These are phyloP conservation scores for Metacarcinus magister DNA, from an alignment of 2,888 invertebrate species.

Conservation along the genomic window DNA sequence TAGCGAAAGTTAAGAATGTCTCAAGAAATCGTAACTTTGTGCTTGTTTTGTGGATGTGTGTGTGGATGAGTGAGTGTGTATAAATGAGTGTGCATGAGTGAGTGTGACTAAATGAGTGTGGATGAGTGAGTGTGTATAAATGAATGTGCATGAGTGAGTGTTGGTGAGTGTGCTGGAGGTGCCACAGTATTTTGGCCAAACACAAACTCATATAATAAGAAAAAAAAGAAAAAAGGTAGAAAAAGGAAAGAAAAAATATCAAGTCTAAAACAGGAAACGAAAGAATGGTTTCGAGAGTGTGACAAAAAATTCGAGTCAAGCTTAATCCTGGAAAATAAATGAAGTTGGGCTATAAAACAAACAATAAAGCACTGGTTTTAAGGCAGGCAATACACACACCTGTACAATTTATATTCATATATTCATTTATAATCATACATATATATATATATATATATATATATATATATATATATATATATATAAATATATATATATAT, in stretches of 20 bases:
- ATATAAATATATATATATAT: not conserved
- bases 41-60: not conserved
- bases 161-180: not conserved
- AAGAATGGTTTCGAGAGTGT: too few species aligned
- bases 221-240: too few species aligned
- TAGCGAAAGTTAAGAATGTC: not conserved
- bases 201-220: not conserved
- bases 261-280: too few species aligned
- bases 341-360: too few species aligned
- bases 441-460: not conserved
- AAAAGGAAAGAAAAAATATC: too few species aligned
- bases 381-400: too few species aligned
- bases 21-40: not conserved
- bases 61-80: not conserved
- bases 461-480: not conserved
- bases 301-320: too few species aligned
- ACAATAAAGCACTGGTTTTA: too few species aligned
- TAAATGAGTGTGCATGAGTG: not conserved
- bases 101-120: not conserved
- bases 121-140: not conserved
- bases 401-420: not conserved
- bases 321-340: too few species aligned
- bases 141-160: not conserved
- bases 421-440: too few species aligned
- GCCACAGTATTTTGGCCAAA: not conserved